Conservation (phyloP, 2,888 invertebrate genomes). For the Ochropacha duplaris region DNA sequence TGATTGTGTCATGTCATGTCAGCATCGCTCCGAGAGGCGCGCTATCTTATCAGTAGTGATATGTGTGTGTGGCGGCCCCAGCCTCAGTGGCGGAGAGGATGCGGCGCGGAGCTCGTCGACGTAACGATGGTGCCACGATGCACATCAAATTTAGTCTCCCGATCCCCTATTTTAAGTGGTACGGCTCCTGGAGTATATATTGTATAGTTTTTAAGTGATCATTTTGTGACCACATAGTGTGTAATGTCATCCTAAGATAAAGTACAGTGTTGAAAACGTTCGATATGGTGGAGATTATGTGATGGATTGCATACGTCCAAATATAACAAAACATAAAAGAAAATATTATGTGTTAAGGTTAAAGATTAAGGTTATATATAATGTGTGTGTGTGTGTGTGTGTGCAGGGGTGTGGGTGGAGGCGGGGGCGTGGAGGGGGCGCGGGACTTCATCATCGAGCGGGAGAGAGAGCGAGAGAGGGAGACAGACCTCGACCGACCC, state of each 20-base stretch:
- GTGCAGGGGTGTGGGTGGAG: conserved; percentile 64
- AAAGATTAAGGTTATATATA: background rate
- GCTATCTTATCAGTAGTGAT: background rate
- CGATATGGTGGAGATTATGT: no score
- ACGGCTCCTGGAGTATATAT: no score
- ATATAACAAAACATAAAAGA: no score
- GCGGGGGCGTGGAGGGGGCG: conserved; percentile 52
- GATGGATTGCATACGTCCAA: no score
- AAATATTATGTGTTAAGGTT: conserved; percentile 1
- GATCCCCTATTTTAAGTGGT: conserved; percentile 54
- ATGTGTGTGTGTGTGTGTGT: conserved; percentile 10
- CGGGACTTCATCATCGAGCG: conserved; percentile 76
- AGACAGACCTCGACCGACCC: conserved; percentile 65
- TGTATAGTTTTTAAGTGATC: no score
- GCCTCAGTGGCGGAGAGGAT: background rate
- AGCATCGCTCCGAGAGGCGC: background rate
- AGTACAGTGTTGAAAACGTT: no score
- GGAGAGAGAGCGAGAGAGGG: conserved; percentile 70
- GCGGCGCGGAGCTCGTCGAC: conserved; percentile 4
- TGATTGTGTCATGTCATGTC: background rate
- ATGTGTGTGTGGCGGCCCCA: no score
- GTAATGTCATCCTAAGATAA: no score
- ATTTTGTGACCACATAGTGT: no score
- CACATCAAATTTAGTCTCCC: conserved; percentile 51
- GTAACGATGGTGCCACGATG: conserved; percentile 28